Conservation (phyloP, 2,888 invertebrate genomes). For the Electrophaes corylata region DNA sequence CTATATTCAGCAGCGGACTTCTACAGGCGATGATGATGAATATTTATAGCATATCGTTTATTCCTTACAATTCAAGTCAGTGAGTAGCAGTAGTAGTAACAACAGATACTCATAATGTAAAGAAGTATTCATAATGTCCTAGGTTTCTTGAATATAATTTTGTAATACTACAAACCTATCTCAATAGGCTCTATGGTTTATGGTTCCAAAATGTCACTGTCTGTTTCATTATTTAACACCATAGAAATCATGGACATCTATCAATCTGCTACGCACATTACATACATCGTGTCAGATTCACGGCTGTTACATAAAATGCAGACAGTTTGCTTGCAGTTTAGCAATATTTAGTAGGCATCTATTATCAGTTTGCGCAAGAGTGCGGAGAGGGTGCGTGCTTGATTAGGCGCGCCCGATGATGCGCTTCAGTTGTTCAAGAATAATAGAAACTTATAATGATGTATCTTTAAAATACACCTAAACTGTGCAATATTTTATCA, state of each 20-base stretch:
- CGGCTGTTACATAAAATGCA: slow-evolving; percentile 43
- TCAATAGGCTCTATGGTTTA: neutral
- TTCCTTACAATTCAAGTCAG: no score
- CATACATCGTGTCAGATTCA: slow-evolving; percentile 22
- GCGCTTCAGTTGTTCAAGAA: slow-evolving; percentile 23
- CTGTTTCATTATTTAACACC: slow-evolving; percentile 19
- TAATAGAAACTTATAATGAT: slow-evolving; percentile 15
- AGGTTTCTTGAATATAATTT: no score
- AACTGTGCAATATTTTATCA: neutral
- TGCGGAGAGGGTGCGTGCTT: slow-evolving; percentile 51
- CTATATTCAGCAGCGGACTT: no score
- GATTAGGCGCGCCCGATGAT: slow-evolving; percentile 23
- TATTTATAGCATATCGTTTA: no score
- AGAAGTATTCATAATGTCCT: no score
- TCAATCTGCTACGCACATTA: slow-evolving; percentile 24
- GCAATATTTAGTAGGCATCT: slow-evolving; percentile 65
- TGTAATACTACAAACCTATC: neutral
- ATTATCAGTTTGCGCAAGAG: slow-evolving; percentile 70
- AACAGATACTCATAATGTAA: no score
- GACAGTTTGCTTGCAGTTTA: slow-evolving; percentile 65
- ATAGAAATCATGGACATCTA: slow-evolving; percentile 24
- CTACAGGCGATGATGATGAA: no score
- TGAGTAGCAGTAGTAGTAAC: no score
- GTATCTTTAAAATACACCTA: neutral
- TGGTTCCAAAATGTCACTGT: slow-evolving; percentile 3